A percentile compares a stretch with the other conserved stretches of the same genome.
Conservation (phyloP, 2,113 vertebrate species). For the Thinocorus orbignyianus region DNA sequence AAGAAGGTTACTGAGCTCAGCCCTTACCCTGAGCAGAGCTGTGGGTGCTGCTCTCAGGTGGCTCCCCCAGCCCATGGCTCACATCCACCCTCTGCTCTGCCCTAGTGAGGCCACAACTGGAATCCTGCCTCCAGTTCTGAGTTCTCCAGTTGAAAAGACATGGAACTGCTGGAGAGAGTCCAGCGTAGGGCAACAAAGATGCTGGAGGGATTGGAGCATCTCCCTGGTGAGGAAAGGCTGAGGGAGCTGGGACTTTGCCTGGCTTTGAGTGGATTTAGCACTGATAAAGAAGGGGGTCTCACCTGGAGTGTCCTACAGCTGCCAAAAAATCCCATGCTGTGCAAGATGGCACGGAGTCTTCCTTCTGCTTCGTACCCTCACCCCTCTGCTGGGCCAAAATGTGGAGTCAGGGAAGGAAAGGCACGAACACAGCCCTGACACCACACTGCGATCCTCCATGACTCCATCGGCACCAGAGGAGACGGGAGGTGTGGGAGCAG, state of each 20-base stretch:
- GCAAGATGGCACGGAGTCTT: neutral
- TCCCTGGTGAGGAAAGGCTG: too few species aligned
- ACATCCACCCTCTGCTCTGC: too few species aligned
- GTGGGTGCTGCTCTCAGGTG: neutral
- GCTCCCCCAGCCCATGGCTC: neutral
- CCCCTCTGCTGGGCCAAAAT: fast-evolving
- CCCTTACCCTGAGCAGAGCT: neutral
- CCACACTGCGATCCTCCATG: fast-evolving
- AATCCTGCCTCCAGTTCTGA: too few species aligned
- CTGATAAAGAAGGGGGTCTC: neutral
- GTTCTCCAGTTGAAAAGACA: too few species aligned
- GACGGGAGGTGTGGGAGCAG: neutral
- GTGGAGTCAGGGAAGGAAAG: neutral
- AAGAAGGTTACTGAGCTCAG: neutral
- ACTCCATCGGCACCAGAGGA: neutral
- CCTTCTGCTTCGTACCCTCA: neutral
- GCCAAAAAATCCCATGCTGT: neutral
- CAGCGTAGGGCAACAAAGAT: too few species aligned
- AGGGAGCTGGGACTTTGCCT: neutral
- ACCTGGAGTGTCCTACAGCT: neutral
- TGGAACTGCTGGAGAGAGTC: too few species aligned
- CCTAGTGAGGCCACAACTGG: too few species aligned
- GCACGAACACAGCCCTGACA: neutral
- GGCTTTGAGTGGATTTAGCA: neutral
- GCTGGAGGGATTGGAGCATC: too few species aligned